Evolutionary conservation across 2,113 vertebrate genomes (phyloP).

Genomic region (Phrynosoma platyrhinos): DNA sequence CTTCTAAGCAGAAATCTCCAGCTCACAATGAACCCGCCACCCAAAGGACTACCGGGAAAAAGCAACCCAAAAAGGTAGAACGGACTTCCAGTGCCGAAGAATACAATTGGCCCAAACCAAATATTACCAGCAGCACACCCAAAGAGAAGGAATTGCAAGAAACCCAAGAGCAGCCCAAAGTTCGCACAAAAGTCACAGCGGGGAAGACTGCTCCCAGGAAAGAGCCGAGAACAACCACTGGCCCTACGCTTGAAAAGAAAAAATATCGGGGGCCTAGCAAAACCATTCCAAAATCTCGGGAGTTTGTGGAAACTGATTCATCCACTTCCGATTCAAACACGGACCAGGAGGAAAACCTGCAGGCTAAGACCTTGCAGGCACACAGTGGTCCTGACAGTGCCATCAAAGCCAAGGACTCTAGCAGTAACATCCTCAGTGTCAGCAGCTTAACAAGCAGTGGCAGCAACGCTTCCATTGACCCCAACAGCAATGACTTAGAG

Average conservation of each 20-base stretch:
- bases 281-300: slow-evolving; percentile 92
- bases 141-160: slow-evolving; percentile 91
- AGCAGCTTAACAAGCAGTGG: slow-evolving; percentile 81
- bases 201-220: slow-evolving; percentile 93
- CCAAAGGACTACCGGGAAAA: slow-evolving; percentile 89
- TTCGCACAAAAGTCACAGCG: slow-evolving; percentile 84
- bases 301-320: slow-evolving; percentile 96
- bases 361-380: slow-evolving; percentile 82
- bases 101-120: slow-evolving; percentile 87
- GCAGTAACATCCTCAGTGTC: slow-evolving; percentile 81
- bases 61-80: slow-evolving; percentile 90
- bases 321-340: slow-evolving; percentile 95
- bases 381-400: slow-evolving; percentile 69
- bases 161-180: slow-evolving; percentile 84
- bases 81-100: slow-evolving; percentile 87
- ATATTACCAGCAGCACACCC: slow-evolving; percentile 85
- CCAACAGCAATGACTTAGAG: slow-evolving; percentile 81
- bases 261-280: slow-evolving; percentile 92
- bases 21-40: slow-evolving; percentile 82
- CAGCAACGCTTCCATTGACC: slow-evolving; percentile 82
- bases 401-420: slow-evolving; percentile 77
- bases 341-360: slow-evolving; percentile 87
- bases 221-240: slow-evolving; percentile 85
- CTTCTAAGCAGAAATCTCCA: slow-evolving; percentile 89
- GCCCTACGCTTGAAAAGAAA: slow-evolving; percentile 85